Conservation (phyloP, 2,113 vertebrate species). For the Brachyhypopomus occidentalis region DNA sequence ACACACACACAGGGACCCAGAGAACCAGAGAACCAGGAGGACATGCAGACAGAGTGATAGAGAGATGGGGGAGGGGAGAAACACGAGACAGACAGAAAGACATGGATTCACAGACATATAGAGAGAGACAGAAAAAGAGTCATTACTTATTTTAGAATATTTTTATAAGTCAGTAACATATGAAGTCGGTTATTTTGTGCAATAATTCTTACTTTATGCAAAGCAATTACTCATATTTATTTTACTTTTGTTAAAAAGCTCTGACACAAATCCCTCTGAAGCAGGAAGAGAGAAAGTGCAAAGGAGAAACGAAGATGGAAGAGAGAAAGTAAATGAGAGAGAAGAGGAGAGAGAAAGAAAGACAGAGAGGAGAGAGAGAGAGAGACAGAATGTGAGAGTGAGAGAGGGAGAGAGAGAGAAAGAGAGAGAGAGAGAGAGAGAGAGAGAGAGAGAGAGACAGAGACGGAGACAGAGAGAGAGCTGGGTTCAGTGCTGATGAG, state of each 20-base stretch:
- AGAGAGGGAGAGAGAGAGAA: background rate
- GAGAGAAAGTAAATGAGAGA: background rate
- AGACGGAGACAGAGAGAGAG: slow-evolving; percentile 8
- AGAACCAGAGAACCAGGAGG: background rate
- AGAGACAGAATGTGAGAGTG: background rate
- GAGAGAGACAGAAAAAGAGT: background rate
- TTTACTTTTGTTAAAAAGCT: background rate
- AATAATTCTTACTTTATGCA: too few relatives aligned
- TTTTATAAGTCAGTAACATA: too few relatives aligned
- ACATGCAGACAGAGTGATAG: background rate
- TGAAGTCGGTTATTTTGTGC: too few relatives aligned
- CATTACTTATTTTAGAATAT: background rate
- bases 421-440: slow-evolving; percentile 13
- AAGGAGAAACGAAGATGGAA: background rate
- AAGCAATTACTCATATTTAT: background rate
- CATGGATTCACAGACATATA: too few relatives aligned
- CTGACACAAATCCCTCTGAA: too few relatives aligned
- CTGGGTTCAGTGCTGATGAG: slow-evolving; percentile 56
- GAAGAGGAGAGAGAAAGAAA: background rate
- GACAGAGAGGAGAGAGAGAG: slow-evolving; percentile 1
- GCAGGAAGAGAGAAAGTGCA: too few relatives aligned
- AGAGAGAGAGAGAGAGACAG: slow-evolving; percentile 3
- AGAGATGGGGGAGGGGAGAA: background rate
- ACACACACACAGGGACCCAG: slow-evolving; percentile 26
- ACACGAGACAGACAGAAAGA: background rate